Conservation (phyloP, 2,797 vertebrate species). For the Gymnoscopelus microlampas region DNA sequence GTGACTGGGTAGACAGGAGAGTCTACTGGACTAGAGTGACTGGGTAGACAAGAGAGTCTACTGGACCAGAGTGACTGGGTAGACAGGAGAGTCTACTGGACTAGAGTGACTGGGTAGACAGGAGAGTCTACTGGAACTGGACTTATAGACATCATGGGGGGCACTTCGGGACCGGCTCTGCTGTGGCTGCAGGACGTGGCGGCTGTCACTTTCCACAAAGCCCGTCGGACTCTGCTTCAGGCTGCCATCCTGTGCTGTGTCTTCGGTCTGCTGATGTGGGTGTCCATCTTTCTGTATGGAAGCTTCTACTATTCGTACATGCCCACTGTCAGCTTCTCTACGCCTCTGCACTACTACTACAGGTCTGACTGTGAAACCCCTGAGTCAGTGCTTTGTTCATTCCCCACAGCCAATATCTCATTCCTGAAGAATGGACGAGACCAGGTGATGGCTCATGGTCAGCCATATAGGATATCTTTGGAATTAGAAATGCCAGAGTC, state of each 20-base stretch:
- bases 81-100: not conserved
- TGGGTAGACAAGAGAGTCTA: not conserved
- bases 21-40: not conserved
- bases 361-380: constrained; percentile 83
- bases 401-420: constrained; percentile 90
- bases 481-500: constrained; percentile 92
- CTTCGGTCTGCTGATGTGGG: constrained; percentile 89
- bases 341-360: constrained; percentile 89
- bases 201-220: constrained; percentile 82
- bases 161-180: constrained; percentile 75
- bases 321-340: constrained; percentile 90
- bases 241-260: constrained; percentile 85
- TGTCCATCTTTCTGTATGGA: constrained; percentile 91
- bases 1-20: not conserved
- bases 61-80: not conserved
- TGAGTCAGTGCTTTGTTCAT: constrained; percentile 84
- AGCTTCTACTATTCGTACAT: constrained; percentile 97
- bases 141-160: constrained; percentile 62
- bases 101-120: not conserved
- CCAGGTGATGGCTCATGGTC: constrained; percentile 88
- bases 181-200: constrained; percentile 88
- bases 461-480: constrained; percentile 88
- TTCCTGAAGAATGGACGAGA: constrained; percentile 87
- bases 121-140: not conserved
- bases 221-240: constrained; percentile 86